These are phyloP conservation scores for Eumacrocentrus americanus DNA, from an alignment of 2,888 invertebrate genomes.

Conservation along the genomic window DNA sequence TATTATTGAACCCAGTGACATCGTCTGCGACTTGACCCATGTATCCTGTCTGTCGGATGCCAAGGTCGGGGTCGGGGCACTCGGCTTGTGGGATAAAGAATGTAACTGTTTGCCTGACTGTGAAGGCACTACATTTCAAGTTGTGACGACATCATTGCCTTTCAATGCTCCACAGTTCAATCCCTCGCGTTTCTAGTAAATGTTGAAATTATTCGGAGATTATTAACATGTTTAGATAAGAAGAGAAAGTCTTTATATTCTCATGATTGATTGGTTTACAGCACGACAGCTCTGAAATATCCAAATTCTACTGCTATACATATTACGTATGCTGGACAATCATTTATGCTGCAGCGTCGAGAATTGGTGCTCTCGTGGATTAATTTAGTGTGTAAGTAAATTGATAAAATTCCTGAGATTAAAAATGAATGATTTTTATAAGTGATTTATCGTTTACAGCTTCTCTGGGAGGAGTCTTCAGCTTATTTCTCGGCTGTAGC, in stretches of 20 bases:
- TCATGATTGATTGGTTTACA: too few relatives aligned
- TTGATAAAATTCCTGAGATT: not conserved
- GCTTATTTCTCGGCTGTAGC: conserved; percentile 62
- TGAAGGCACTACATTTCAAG: conserved; percentile 36
- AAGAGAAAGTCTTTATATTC: too few relatives aligned
- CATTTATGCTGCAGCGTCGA: conserved; percentile 39
- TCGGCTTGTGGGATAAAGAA: conserved; percentile 32
- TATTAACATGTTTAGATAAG: too few relatives aligned
- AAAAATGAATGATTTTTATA: not conserved
- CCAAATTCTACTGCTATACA: conserved; percentile 43
- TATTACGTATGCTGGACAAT: conserved; percentile 42
- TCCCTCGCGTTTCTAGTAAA: conserved; percentile 44
- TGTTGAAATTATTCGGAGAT: conserved; percentile 2
- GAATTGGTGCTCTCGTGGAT: conserved; percentile 47
- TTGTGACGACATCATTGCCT: conserved; percentile 37
- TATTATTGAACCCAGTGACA: conserved; percentile 32
- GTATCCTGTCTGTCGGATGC: conserved; percentile 49
- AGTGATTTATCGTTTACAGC: conserved; percentile 49
- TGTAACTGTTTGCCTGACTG: conserved; percentile 46
- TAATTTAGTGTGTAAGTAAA: conserved; percentile 46
- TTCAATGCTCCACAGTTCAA: conserved; percentile 37
- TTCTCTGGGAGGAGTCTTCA: conserved; percentile 61
- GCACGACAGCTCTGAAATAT: conserved; percentile 34
- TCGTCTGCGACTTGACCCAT: conserved; percentile 51
- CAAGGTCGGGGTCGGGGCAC: conserved; percentile 36